Conservation (phyloP, 2,113 vertebrate species). For the Phalacrocorax carbo region DNA sequence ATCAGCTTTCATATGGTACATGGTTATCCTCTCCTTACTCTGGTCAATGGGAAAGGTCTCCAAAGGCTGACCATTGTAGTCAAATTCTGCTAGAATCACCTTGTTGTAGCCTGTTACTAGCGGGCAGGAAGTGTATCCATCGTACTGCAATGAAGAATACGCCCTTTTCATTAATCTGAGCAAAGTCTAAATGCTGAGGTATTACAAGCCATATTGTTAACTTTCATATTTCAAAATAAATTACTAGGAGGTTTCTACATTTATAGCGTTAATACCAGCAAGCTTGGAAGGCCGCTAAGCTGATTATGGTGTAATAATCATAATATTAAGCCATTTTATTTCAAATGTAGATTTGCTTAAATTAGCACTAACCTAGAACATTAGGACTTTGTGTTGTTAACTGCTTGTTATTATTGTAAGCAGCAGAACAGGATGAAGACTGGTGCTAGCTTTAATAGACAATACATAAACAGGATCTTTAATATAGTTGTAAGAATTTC, state of each 20-base stretch:
- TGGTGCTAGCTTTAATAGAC: not conserved
- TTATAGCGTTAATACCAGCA: not conserved
- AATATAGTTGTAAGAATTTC: not conserved
- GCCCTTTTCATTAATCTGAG: not conserved
- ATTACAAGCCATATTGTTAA: not conserved
- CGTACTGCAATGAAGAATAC: constrained; percentile 80
- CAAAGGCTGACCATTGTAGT: constrained; percentile 85
- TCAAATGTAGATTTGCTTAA: not conserved
- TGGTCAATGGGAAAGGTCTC: constrained; percentile 98
- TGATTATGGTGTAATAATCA: not conserved
- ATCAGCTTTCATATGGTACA: constrained; percentile 95
- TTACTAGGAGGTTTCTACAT: not conserved
- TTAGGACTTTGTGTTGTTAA: not conserved
- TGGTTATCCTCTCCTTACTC: constrained; percentile 86
- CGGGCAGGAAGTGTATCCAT: constrained; percentile 96
- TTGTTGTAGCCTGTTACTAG: constrained; percentile 90
- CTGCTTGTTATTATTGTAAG: not conserved
- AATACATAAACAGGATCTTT: not conserved
- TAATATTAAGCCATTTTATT: not conserved
- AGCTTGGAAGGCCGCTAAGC: not conserved
- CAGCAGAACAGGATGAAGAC: not conserved
- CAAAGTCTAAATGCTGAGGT: not conserved
- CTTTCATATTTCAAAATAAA: not conserved
- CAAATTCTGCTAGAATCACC: constrained; percentile 94
- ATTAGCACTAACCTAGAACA: not conserved